A percentile compares a stretch with the other conserved stretches of the same genome.
phyloP scores from a whole-genome alignment of 2,113 vertebrate genomes.

The Entomyzon cyanotis region DNA sequence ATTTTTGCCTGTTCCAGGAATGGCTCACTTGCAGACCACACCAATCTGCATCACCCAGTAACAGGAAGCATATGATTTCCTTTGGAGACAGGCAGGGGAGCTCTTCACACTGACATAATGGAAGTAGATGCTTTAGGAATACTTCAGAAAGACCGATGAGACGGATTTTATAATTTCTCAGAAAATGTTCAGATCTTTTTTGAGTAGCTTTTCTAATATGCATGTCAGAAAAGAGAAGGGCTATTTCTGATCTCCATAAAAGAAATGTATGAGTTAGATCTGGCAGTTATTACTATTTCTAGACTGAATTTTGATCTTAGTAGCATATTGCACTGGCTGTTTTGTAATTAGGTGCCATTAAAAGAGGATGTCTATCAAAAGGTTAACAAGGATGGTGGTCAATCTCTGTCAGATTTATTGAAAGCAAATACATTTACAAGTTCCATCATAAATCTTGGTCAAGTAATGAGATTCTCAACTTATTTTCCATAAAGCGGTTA shows the following conservation, averaged over 20 bases:
- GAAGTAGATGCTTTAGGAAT: background rate
- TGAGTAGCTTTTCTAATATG: background rate
- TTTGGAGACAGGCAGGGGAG: background rate
- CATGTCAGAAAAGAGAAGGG: slow-evolving; percentile 1
- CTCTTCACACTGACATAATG: background rate
- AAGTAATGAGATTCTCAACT: slow-evolving; percentile 46
- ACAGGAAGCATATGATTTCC: background rate
- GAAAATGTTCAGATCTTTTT: background rate
- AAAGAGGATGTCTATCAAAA: slow-evolving; percentile 42
- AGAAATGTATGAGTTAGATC: slow-evolving; percentile 33
- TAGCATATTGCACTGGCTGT: background rate
- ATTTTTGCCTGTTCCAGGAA: background rate
- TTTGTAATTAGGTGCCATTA: slow-evolving; percentile 51
- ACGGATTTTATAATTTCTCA: background rate
- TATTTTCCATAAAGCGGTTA: slow-evolving; percentile 43
- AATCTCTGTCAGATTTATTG: slow-evolving; percentile 51
- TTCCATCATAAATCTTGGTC: slow-evolving; percentile 41
- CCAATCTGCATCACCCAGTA: background rate
- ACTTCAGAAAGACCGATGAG: background rate
- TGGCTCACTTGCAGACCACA: background rate
- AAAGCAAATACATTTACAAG: slow-evolving; percentile 54
- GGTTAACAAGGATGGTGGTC: slow-evolving; percentile 23
- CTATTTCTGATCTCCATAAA: slow-evolving; percentile 35
- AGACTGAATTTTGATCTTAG: slow-evolving; percentile 29
- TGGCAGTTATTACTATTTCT: slow-evolving; percentile 31